These are phyloP conservation scores for Oenanthe oenanthe DNA, from an alignment of 2,113 vertebrate genomes.

Conservation along the genomic window DNA sequence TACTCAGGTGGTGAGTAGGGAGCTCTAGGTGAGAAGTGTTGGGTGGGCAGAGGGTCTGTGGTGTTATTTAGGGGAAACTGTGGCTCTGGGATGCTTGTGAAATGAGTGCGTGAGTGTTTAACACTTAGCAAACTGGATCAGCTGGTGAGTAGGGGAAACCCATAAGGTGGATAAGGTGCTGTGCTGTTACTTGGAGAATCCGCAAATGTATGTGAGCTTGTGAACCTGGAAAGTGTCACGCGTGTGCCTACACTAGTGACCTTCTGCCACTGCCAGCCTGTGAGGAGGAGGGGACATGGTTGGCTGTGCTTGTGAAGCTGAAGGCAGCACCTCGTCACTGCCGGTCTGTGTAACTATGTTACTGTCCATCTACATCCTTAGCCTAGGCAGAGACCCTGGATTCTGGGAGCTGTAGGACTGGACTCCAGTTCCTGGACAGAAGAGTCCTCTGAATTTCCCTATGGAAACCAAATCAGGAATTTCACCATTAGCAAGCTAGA, in stretches of 20 bases:
- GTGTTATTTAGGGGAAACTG: neutral
- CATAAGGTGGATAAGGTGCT: rapidly evolving
- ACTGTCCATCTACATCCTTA: neutral
- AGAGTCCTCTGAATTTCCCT: neutral
- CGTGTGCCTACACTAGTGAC: neutral
- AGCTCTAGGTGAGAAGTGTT: neutral
- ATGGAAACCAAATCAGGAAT: neutral
- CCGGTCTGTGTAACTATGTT: rapidly evolving
- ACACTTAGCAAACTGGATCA: neutral
- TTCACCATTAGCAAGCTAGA: neutral
- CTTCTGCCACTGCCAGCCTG: neutral
- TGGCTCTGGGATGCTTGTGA: neutral
- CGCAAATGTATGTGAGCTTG: rapidly evolving
- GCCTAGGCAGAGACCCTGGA: neutral
- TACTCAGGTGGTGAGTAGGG: neutral
- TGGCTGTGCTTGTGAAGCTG: neutral
- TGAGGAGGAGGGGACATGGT: rapidly evolving
- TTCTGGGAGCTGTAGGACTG: rapidly evolving
- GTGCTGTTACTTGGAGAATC: neutral
- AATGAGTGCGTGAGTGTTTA: rapidly evolving
- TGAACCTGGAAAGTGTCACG: rapidly evolving
- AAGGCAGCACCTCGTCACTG: neutral
- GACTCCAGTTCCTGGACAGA: neutral
- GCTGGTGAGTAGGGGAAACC: neutral
- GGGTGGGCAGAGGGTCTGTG: neutral